Evolutionary conservation across 2,888 invertebrate species (phyloP).

Genomic region (Phengaris alcon): DNA sequence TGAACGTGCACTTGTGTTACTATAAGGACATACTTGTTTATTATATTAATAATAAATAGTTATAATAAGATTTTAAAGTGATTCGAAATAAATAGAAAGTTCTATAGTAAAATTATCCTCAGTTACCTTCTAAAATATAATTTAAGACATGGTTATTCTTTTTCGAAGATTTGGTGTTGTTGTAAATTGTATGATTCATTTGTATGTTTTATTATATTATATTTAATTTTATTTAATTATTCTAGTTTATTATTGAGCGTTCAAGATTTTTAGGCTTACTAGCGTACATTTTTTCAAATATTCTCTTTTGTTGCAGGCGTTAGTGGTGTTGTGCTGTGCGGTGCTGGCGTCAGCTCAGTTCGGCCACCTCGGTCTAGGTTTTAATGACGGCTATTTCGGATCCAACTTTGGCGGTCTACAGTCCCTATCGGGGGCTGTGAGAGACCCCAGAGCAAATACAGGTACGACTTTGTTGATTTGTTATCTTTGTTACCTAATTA

Average conservation of each 20-base stretch:
- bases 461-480: conserved; percentile 47
- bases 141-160: no score
- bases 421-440: conserved; percentile 60
- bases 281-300: conserved; percentile 1
- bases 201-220: no score
- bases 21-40: no score
- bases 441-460: conserved; percentile 80
- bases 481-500: no score
- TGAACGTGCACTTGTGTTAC: conserved; percentile 12
- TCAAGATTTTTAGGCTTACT: no score
- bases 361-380: conserved; percentile 56
- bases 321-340: conserved; percentile 67
- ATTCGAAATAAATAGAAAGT: conserved; percentile 5
- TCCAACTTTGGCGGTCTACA: conserved; percentile 69
- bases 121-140: no score
- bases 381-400: conserved; percentile 62
- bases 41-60: no score
- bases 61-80: not conserved
- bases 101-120: no score
- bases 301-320: conserved; percentile 58
- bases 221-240: no score
- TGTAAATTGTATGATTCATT: no score
- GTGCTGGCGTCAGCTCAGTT: conserved; percentile 67
- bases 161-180: no score
- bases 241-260: no score